Base-by-base conservation (phyloP, 1,140 invertebrate genomes). In the Reticulitermes speratus region DNA sequence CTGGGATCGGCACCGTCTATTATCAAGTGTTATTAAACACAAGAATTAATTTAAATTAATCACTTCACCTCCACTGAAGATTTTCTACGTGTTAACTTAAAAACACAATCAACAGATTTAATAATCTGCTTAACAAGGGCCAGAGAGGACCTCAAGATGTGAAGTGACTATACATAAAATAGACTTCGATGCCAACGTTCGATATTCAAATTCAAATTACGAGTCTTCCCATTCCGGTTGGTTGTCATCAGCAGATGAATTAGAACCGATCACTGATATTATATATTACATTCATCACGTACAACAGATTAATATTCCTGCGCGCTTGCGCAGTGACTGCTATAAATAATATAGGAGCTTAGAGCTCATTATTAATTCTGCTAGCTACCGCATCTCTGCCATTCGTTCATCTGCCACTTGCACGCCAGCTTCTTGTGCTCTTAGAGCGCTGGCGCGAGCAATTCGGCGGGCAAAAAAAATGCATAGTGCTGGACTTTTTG, bases 241-340 rank as follows among this genome's bases (percentile, higher is more conserved):
- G 25, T n/a, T 75, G 65, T 75, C 65, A 75, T 75, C 25, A 75
- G n/a, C 65, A 75, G 65, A 75, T 75, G n/a, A 75, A 75, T 75
- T 75, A 75, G 65, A 75, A 75, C 25, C 65, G 65, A 75, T 75
- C 65, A 75, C 65, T 75, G 65, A 75, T 75, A 75, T 75, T 75
- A 75, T 75, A 75, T 75, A 75, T 75, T 75, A 30, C 65, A 75
- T 75, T 75, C 65, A 75, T 75, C 65, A 75, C n/a, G 65, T 75
- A 75, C 9, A n/a, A 75, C 25, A 3, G 65, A 75, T 75, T 75
- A 75, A 75, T 75, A 30, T 75, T 30, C 25, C 25, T 75, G n/a
- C 65, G 65, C 65, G 65, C 65, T 9, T n/a, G 65, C 65, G 65
- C 65, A n/a, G 65, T 75, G 25, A 8, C 25, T 75, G 14, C n/a